Evolutionary conservation across 2,888 invertebrate genomes (phyloP).

Genomic region (Ischnura elegans): DNA sequence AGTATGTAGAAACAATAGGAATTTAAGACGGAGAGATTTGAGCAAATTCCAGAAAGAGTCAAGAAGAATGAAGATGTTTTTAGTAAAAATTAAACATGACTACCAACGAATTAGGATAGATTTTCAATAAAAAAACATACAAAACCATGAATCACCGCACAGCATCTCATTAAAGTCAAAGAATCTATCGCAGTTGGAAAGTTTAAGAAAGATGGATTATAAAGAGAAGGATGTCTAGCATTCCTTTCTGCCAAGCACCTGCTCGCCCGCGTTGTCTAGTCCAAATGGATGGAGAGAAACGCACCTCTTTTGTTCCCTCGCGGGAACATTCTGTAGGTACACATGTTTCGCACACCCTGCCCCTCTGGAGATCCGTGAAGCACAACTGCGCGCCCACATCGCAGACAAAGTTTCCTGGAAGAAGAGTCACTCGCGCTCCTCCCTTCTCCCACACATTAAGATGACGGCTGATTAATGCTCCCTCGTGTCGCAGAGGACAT

Average conservation of each 20-base stretch:
- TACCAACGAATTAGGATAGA: no score
- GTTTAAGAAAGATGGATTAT: no score
- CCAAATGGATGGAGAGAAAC: neutral
- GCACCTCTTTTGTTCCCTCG: neutral
- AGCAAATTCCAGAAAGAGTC: no score
- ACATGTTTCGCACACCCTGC: neutral
- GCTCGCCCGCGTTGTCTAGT: neutral
- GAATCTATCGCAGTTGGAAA: no score
- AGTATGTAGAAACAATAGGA: no score
- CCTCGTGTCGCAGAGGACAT: neutral
- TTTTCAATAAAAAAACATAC: no score
- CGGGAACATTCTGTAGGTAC: neutral
- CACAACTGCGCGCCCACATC: neutral
- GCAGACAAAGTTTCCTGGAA: neutral
- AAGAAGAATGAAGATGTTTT: no score
- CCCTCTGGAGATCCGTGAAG: neutral
- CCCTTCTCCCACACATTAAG: neutral
- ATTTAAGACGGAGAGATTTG: no score
- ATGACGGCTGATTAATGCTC: conserved; percentile 1
- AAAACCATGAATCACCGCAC: no score
- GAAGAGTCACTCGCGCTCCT: neutral
- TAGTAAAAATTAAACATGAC: no score
- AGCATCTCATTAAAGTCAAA: no score
- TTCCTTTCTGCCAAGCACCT: neutral
- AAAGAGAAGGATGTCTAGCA: no score